These are phyloP conservation scores for Archaeoteleia sp. DNA, from an alignment of 2,888 invertebrate species.

Conservation along the genomic window DNA sequence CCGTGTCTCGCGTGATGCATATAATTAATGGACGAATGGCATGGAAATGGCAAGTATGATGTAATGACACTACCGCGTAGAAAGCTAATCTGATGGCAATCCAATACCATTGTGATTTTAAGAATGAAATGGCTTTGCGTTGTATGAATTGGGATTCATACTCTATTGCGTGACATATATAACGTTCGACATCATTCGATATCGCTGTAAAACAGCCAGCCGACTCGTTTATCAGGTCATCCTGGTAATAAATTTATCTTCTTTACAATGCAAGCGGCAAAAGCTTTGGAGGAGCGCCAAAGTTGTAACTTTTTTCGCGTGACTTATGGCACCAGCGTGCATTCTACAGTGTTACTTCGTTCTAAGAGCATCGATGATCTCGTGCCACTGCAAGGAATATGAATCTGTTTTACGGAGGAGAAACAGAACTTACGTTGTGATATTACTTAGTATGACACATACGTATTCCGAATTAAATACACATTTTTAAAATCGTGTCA, in stretches of 20 bases:
- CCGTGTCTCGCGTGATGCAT: conserved; percentile 46
- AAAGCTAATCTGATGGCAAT: conserved; percentile 18
- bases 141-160: conserved; percentile 23
- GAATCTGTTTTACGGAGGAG: no score
- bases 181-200: conserved; percentile 43
- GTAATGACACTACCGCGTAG: conserved; percentile 15
- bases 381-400: no score
- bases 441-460: no score
- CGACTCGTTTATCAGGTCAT: conserved; percentile 62
- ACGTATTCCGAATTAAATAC: no score
- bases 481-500: no score
- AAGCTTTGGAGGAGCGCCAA: conserved; percentile 61
- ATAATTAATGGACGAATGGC: conserved; percentile 56
- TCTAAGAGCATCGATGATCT: conserved; percentile 57
- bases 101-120: conserved; percentile 16
- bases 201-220: conserved; percentile 30
- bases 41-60: conserved; percentile 49
- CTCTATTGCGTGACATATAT: conserved; percentile 33
- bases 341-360: conserved; percentile 55
- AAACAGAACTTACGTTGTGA: no score
- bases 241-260: conserved; percentile 64
- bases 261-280: conserved; percentile 61
- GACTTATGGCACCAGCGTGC: conserved; percentile 59
- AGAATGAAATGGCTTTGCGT: conserved; percentile 20
- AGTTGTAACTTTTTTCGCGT: conserved; percentile 59